A percentile compares a stretch with the other conserved stretches of the same genome.
These are phyloP conservation scores for Antheraea assamensis DNA, from an alignment of 2,888 invertebrate genomes.

Conservation along the genomic window DNA sequence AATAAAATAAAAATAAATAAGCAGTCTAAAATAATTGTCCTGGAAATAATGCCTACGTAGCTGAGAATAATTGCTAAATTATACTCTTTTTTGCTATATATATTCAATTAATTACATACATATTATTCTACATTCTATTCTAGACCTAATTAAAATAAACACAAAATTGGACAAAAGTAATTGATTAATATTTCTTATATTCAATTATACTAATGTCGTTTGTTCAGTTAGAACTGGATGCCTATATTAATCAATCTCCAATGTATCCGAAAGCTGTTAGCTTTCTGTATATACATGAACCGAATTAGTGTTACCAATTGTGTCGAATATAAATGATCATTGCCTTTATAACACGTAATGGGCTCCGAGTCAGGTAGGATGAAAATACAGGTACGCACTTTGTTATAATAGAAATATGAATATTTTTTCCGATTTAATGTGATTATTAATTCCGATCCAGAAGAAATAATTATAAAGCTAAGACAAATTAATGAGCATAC, in stretches of 20 bases:
- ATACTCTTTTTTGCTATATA: too few relatives aligned
- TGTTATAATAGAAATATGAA: background rate
- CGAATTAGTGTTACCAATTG: constrained; percentile 29
- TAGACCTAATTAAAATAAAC: too few relatives aligned
- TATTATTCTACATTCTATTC: too few relatives aligned
- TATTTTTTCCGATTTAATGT: background rate
- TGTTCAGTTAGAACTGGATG: background rate
- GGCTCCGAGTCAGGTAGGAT: constrained; percentile 24
- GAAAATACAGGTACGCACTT: background rate
- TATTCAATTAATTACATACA: too few relatives aligned
- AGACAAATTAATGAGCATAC: too few relatives aligned
- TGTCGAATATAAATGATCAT: constrained; percentile 40
- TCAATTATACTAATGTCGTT: background rate
- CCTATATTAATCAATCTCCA: constrained; percentile 17
- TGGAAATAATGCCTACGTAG: too few relatives aligned
- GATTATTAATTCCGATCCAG: background rate
- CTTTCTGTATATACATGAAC: constrained; percentile 20
- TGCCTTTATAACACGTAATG: constrained; percentile 38
- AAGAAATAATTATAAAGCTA: too few relatives aligned
- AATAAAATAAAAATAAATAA: too few relatives aligned
- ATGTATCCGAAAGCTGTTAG: background rate
- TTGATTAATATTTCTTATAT: background rate
- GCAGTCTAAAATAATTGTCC: too few relatives aligned
- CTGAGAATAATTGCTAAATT: too few relatives aligned
- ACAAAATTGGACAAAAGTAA: background rate